Evolutionary conservation across 2,888 invertebrate genomes (phyloP).

Genomic region (Eretmocerus hayati): DNA sequence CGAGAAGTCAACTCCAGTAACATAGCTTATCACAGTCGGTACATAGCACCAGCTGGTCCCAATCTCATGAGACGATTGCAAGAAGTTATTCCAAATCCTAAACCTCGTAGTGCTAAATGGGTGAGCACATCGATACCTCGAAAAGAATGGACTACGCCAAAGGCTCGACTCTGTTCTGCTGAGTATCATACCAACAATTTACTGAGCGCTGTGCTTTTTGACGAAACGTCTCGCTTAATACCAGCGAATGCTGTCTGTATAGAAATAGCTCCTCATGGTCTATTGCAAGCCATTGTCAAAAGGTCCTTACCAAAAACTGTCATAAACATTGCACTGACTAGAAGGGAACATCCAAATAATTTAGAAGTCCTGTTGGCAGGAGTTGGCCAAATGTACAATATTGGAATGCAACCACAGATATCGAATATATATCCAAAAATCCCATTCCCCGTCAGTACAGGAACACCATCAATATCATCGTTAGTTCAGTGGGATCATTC

Average conservation of each 20-base stretch:
- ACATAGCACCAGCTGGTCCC: too few species aligned
- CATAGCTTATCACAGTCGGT: too few species aligned
- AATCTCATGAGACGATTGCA: too few species aligned
- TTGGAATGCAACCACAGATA: conserved; percentile 50
- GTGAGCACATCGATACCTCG: too few species aligned
- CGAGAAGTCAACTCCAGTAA: too few species aligned
- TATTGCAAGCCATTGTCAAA: conserved; percentile 79
- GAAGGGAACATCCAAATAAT: conserved; percentile 51
- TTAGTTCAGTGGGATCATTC: conserved; percentile 25
- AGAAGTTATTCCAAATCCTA: too few species aligned
- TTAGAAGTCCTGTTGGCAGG: conserved; percentile 42
- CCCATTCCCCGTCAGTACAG: conserved; percentile 50
- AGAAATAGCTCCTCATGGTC: conserved; percentile 84
- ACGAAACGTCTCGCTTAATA: conserved; percentile 73
- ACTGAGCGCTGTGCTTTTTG: conserved; percentile 63
- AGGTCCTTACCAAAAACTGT: conserved; percentile 64
- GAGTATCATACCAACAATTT: conserved; percentile 79
- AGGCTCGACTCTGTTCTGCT: conserved; percentile 57
- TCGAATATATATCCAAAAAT: conserved; percentile 49
- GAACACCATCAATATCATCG: conserved; percentile 53
- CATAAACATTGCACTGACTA: conserved; percentile 68
- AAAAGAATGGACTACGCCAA: too few species aligned
- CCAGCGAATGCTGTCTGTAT: too few species aligned
- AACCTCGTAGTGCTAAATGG: too few species aligned
- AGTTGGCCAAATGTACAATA: conserved; percentile 50